Base-by-base conservation (phyloP, 2,797 vertebrate species). In the Crenichthys baileyi region DNA sequence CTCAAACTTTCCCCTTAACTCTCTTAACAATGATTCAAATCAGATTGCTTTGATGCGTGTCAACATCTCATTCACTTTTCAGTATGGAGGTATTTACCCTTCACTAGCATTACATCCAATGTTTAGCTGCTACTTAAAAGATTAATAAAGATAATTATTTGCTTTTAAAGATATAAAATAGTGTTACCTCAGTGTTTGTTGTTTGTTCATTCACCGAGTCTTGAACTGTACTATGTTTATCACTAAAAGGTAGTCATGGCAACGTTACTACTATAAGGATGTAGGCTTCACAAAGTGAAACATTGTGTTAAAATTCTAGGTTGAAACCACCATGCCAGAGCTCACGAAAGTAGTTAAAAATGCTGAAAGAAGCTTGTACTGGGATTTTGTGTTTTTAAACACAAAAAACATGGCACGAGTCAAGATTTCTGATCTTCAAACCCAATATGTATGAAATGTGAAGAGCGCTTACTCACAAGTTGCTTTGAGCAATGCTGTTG, bases 401-500 rank as follows among this genome's bases (percentile, higher is more conserved):
- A 46, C 44, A 46, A 51, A 51, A 51, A 16, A 15, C 15, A 51
- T 51, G 5, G 16, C 4, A 1, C 15, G 12, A 5, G 50, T 18
- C 15, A 16, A 4, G 15, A 51, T 51, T 18, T 51, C 50, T 51
- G 50, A 16, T 4, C 50, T 51, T 51, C 16, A 51, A 51, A 51
- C 50, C 50, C 50, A 4, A 16, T 16, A 51, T 18, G 16, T 15
- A 24, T 44, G 22, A 70, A 70, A 67, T n/a, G 24, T 13, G 24
- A 11, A 16, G 36, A 3, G 3, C 8, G 20, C 61, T 61, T 22
- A 91, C 78, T 93, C 79, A 96, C 95, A 53, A 86, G 72, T 77
- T 91, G 72, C 78, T 92, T 61, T 81, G 89, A 74, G 68, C 51
- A n/a, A 74, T 60, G 26, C 46, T 83, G 78, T 87, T 79, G 0